Evolutionary conservation across 2,797 vertebrate genomes (phyloP), one percentile per base, ranked within the genome.

Genomic region (Remorina albescens): DNA sequence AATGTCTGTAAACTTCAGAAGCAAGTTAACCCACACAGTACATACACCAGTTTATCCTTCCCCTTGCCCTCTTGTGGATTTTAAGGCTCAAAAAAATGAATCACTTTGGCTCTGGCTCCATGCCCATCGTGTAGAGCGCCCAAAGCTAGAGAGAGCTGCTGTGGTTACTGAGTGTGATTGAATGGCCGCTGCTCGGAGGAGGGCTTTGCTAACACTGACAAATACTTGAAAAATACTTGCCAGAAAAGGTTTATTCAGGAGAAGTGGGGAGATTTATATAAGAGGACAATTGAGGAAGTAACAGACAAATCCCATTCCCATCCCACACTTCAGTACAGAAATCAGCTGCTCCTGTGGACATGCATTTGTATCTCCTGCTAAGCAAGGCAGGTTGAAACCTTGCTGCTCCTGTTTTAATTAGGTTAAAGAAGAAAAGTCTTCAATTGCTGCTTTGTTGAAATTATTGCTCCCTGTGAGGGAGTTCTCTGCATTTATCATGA

Each of bases 251-350:
- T 61, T 18, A 13, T 56, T 58, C 39, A n/a, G 55, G 21, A 42
- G 15, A 78, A 55, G n/a, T 47, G 32, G 49, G 36, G 46, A 28
- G 42, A 39, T 28, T 54, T 12, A n/a, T 25, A 32, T 12, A 8
- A 58, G 30, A 47, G 21, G 62, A 28, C 42, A 30, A 5, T 36
- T 13, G n/a, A 41, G 11, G 36, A 32, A 51, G n/a, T 68, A 67
- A 16, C 11, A 56, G 25, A 49, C 15, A 16, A 64, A 50, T 23
- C 47, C 15, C 4, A 39, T 66, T 56, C 71, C 60, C 30, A 55
- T 56, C 71, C 60, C 30, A 55, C 41, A 41, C n/a, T 44, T 41
- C 8, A 55, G n/a, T n/a, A n/a, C n/a, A n/a, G 30, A 36, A 44
- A 49, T 50, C 51, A 0, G 30, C 36, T 34, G 32, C 26, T 26